These are phyloP conservation scores for Orthonevra nobilis DNA, from an alignment of 2,888 invertebrate genomes.

Conservation along the genomic window DNA sequence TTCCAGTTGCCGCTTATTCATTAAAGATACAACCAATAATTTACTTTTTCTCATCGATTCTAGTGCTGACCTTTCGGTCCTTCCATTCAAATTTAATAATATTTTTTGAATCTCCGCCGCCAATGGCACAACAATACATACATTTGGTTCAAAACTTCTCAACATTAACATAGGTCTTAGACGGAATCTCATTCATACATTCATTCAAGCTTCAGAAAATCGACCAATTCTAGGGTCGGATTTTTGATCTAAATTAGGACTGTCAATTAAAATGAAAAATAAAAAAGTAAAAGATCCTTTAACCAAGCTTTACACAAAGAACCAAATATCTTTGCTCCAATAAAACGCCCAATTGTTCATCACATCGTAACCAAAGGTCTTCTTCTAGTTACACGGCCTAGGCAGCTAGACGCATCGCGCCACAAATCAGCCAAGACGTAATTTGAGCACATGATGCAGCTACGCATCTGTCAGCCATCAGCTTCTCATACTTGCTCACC, in stretches of 20 bases:
- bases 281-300: background rate
- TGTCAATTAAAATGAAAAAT: background rate
- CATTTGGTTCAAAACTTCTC: slow-evolving; percentile 12
- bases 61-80: slow-evolving; percentile 6
- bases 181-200: slow-evolving; percentile 2
- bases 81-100: background rate
- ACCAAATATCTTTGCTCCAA: background rate
- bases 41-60: slow-evolving; percentile 14
- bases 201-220: slow-evolving; percentile 4
- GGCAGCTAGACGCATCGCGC: slow-evolving; percentile 48
- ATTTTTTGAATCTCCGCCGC: background rate
- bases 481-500: slow-evolving; percentile 1
- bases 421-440: slow-evolving; percentile 60
- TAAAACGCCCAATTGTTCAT: slow-evolving; percentile 24
- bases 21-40: slow-evolving; percentile 14
- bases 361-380: slow-evolving; percentile 65
- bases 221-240: slow-evolving; percentile 10
- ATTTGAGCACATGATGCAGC: slow-evolving; percentile 14
- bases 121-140: slow-evolving; percentile 4
- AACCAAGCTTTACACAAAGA: background rate
- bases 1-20: slow-evolving; percentile 17
- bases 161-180: slow-evolving; percentile 16
- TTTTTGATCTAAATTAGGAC: background rate
- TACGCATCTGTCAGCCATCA: slow-evolving; percentile 25
- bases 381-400: slow-evolving; percentile 29